Conservation (phyloP, 2,797 vertebrate species). For the Phaenicophaeus curvirostris region DNA sequence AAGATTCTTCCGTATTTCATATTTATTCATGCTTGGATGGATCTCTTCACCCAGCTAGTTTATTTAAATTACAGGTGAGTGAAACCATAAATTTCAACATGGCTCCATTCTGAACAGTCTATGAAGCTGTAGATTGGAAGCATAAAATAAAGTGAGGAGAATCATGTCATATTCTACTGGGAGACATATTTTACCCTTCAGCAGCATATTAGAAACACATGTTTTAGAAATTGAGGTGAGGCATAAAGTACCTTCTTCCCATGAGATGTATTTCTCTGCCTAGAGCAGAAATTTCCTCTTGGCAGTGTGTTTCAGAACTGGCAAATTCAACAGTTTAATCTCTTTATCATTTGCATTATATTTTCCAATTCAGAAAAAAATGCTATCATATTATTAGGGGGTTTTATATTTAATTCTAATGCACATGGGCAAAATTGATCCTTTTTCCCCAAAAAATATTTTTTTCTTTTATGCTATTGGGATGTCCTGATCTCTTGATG, state of each 20-base stretch:
- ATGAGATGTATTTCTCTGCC: constrained; percentile 41
- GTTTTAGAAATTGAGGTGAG: constrained; percentile 62
- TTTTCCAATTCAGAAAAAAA: not conserved
- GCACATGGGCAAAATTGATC: not conserved
- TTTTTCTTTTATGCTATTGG: not conserved
- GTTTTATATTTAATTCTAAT: not conserved
- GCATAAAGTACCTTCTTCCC: not conserved
- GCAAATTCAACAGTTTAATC: constrained; percentile 35
- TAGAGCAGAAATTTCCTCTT: constrained; percentile 51
- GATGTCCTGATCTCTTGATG: not conserved
- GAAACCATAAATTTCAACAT: constrained; percentile 62
- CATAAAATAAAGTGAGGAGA: constrained; percentile 62
- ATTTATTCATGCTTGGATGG: constrained; percentile 46
- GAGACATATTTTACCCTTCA: constrained; percentile 64
- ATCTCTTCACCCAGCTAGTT: constrained; percentile 21
- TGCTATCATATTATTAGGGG: not conserved
- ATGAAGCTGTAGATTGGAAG: constrained; percentile 38
- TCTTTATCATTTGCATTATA: constrained; percentile 6
- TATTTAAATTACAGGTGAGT: constrained; percentile 62
- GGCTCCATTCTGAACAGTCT: constrained; percentile 40
- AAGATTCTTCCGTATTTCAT: constrained; percentile 18
- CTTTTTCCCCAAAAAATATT: not conserved
- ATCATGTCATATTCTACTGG: constrained; percentile 34
- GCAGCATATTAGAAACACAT: constrained; percentile 44
- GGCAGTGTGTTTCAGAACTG: not conserved